phyloP scores from a whole-genome alignment of 2,797 vertebrate species.

The Manis pentadactyla region DNA sequence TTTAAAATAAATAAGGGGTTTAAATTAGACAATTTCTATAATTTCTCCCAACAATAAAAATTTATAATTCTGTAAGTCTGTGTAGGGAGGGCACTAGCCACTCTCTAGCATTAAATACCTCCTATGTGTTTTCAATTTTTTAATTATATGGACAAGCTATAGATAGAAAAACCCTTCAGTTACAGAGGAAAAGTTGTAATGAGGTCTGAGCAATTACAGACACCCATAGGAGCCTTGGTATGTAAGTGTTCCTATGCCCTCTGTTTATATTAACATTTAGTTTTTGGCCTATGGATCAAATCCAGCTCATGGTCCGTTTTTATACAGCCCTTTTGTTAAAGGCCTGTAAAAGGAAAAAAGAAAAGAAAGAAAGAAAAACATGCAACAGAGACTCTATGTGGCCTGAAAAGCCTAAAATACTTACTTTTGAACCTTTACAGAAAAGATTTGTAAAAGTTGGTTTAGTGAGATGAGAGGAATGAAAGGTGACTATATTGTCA shows the following conservation, averaged over 20 bases:
- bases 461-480: background rate
- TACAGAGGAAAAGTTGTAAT: background rate
- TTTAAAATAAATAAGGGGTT: background rate
- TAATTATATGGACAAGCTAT: background rate
- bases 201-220: background rate
- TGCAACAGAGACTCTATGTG: background rate
- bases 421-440: background rate
- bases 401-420: background rate
- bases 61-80: background rate
- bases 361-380: background rate
- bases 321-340: too few species aligned
- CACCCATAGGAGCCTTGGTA: background rate
- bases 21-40: background rate
- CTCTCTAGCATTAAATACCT: constrained; percentile 4
- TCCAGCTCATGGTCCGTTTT: too few species aligned
- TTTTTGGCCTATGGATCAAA: too few species aligned
- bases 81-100: background rate
- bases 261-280: background rate
- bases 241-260: background rate
- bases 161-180: background rate
- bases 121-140: background rate
- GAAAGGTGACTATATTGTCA: background rate
- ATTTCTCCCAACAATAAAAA: background rate
- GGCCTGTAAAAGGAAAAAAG: background rate
- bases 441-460: background rate